These are phyloP conservation scores for Proteles cristata DNA, from an alignment of 2,113 vertebrate species.

Conservation along the genomic window DNA sequence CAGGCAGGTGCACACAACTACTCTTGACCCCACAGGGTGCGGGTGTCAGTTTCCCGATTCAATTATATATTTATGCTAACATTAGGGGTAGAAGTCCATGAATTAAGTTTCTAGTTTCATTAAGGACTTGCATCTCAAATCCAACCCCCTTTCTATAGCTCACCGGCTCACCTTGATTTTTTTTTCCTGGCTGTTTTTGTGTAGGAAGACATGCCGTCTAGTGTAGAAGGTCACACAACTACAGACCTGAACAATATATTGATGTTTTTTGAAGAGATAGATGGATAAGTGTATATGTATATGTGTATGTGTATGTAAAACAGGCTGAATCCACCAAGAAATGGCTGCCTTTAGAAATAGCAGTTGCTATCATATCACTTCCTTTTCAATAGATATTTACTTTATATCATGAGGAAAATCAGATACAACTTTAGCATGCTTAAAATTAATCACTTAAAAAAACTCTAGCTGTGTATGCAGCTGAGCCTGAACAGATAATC, in stretches of 20 bases:
- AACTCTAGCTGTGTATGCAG: neutral
- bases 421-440: neutral
- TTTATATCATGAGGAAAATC: conserved; percentile 30
- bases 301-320: neutral
- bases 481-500: neutral
- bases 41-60: conserved; percentile 29
- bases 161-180: neutral
- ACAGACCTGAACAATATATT: neutral
- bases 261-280: neutral
- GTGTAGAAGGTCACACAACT: neutral
- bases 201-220: neutral
- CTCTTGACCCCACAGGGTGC: neutral
- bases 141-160: neutral
- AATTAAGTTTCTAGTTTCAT: conserved; percentile 38
- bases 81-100: neutral
- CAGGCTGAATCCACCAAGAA: neutral
- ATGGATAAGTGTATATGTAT: neutral
- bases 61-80: conserved; percentile 8
- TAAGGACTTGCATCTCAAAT: conserved; percentile 19
- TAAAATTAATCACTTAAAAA: conserved; percentile 54
- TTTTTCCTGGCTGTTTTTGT: neutral
- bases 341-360: neutral
- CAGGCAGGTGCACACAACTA: neutral
- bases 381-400: neutral
- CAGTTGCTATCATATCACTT: neutral